Conservation (phyloP, 2,797 vertebrate genomes). For the Nannoperca australis region DNA sequence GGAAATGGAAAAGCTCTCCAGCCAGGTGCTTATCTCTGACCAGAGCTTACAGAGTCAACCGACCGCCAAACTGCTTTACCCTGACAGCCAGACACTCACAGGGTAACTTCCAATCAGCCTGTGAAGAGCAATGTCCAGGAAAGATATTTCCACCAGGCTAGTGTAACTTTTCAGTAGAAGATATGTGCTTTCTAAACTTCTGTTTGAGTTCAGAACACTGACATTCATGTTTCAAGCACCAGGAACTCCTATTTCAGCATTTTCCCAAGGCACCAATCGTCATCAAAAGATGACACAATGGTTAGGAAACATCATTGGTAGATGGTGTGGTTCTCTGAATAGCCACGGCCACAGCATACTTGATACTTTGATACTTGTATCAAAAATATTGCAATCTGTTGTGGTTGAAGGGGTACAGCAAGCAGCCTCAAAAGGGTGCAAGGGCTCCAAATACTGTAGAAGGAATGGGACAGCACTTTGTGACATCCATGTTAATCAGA, state of each 20-base stretch:
- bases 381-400: slow-evolving; percentile 1
- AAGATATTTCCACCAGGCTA: slow-evolving; percentile 65
- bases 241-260: slow-evolving; percentile 24
- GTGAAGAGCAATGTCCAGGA: slow-evolving; percentile 62
- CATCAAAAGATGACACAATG: background rate
- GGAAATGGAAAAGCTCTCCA: slow-evolving; percentile 82
- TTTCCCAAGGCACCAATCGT: slow-evolving; percentile 3
- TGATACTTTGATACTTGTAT: too few species aligned
- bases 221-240: slow-evolving; percentile 28
- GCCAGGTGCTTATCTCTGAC: slow-evolving; percentile 85
- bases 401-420: background rate
- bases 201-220: slow-evolving; percentile 18
- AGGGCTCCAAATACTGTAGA: background rate
- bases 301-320: slow-evolving; percentile 5
- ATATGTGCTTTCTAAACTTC: slow-evolving; percentile 59
- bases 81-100: slow-evolving; percentile 65
- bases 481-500: background rate
- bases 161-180: slow-evolving; percentile 54
- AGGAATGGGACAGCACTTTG: slow-evolving; percentile 5
- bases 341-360: slow-evolving; percentile 16
- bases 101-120: slow-evolving; percentile 69
- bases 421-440: background rate
- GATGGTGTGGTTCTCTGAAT: slow-evolving; percentile 16
- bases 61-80: slow-evolving; percentile 73
- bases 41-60: slow-evolving; percentile 77